Percentiles rank a stretch among this genome's conserved stretches.
These are phyloP conservation scores for Psix sp. DNA, from an alignment of 1,140 invertebrate genomes.

Conservation along the genomic window DNA sequence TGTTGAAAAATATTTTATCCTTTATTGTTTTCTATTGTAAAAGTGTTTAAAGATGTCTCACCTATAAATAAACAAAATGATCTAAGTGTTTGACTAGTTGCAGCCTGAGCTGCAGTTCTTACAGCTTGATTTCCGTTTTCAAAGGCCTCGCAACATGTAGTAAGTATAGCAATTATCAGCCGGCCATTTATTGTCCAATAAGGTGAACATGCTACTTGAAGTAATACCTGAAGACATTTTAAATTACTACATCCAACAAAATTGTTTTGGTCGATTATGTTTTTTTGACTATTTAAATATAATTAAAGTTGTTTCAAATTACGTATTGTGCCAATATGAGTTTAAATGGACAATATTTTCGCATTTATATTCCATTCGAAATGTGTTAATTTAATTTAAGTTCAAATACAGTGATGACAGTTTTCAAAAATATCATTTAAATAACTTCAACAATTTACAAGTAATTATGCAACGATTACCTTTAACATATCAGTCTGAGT, in stretches of 20 bases:
- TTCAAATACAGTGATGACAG: too few relatives aligned
- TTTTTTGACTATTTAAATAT: too few relatives aligned
- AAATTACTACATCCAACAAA: constrained; percentile 19
- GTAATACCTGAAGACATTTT: constrained; percentile 79
- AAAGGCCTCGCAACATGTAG: constrained; percentile 85
- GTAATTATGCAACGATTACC: too few relatives aligned
- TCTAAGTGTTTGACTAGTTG: constrained; percentile 87
- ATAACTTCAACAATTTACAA: too few relatives aligned
- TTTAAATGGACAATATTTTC: too few relatives aligned
- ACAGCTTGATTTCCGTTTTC: constrained; percentile 86
- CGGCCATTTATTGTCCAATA: constrained; percentile 90
- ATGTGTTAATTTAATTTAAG: too few relatives aligned
- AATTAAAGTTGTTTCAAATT: too few relatives aligned
- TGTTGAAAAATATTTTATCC: neutral
- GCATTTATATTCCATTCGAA: too few relatives aligned
- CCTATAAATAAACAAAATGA: constrained; percentile 89
- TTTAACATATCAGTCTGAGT: constrained; percentile 86
- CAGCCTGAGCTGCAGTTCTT: constrained; percentile 87
- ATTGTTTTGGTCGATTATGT: constrained; percentile 21
- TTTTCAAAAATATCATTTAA: too few relatives aligned
- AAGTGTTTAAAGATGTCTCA: constrained; percentile 64
- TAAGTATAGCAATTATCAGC: constrained; percentile 86
- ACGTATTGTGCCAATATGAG: too few relatives aligned
- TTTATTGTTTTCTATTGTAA: too few relatives aligned
- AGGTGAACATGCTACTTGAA: constrained; percentile 88